These are phyloP conservation scores for Eleginops maclovinus DNA, from an alignment of 2,113 vertebrate species.

Conservation along the genomic window DNA sequence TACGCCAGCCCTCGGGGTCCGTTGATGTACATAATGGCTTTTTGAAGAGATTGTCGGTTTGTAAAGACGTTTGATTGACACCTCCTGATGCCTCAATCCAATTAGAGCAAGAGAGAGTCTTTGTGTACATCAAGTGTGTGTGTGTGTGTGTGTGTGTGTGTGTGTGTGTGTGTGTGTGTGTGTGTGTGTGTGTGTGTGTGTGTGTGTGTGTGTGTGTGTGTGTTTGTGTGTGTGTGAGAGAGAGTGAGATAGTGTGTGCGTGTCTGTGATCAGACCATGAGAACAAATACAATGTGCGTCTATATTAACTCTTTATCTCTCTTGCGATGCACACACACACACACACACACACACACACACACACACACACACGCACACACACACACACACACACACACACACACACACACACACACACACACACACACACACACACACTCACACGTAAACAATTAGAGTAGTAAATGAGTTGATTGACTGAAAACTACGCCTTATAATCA, in stretches of 20 bases:
- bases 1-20: constrained; percentile 49
- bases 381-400: background rate
- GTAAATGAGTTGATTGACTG: background rate
- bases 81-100: constrained; percentile 77
- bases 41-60: constrained; percentile 76
- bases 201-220: constrained; percentile 38
- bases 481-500: background rate
- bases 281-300: constrained; percentile 1
- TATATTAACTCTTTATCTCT: background rate
- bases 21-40: constrained; percentile 77
- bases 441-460: background rate
- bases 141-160: constrained; percentile 39
- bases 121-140: constrained; percentile 42
- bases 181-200: constrained; percentile 16
- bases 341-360: background rate
- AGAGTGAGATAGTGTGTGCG: too few species aligned
- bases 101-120: constrained; percentile 65
- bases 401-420: background rate
- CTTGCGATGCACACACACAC: background rate
- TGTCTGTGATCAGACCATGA: constrained; percentile 12
- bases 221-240: constrained; percentile 6
- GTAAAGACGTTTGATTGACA: constrained; percentile 79
- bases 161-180: constrained; percentile 13
- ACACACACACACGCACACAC: background rate
- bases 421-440: too few species aligned